Evolutionary conservation across 2,797 vertebrate species (phyloP).

Genomic region (Sebastes jordani): DNA sequence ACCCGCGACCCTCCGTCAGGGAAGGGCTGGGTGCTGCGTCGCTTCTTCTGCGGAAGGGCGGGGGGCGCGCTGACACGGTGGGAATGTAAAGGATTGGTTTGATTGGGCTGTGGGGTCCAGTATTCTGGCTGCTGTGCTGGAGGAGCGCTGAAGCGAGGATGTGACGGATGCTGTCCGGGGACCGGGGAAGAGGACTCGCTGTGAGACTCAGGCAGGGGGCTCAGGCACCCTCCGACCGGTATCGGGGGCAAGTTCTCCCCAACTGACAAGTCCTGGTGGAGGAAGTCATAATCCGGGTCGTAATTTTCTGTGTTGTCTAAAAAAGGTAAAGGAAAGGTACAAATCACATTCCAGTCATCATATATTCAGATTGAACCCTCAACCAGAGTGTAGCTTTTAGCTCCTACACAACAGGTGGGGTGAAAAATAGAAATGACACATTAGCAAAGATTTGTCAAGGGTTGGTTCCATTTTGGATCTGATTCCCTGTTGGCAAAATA

Average conservation of each 20-base stretch:
- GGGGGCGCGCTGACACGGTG: slow-evolving; percentile 81
- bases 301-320: slow-evolving; percentile 88
- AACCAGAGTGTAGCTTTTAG: neutral
- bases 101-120: slow-evolving; percentile 66
- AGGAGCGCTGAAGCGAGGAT: slow-evolving; percentile 81
- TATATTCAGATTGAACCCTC: neutral
- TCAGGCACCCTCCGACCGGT: slow-evolving; percentile 83
- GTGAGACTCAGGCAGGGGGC: slow-evolving; percentile 92
- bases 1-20: slow-evolving; percentile 80
- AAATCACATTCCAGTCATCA: neutral
- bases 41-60: slow-evolving; percentile 93
- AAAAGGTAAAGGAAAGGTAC: slow-evolving; percentile 4
- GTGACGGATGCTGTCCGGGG: slow-evolving; percentile 84
- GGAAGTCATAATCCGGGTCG: slow-evolving; percentile 98
- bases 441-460: neutral
- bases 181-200: slow-evolving; percentile 90
- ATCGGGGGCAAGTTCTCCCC: slow-evolving; percentile 89
- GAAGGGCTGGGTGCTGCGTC: slow-evolving; percentile 86
- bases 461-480: neutral
- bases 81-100: slow-evolving; percentile 49
- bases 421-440: neutral
- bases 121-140: slow-evolving; percentile 67
- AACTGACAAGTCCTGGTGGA: slow-evolving; percentile 95
- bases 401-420: neutral
- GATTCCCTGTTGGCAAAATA: neutral